Conservation (phyloP, 2,113 vertebrate genomes). For the Callorhinus ursinus region DNA sequence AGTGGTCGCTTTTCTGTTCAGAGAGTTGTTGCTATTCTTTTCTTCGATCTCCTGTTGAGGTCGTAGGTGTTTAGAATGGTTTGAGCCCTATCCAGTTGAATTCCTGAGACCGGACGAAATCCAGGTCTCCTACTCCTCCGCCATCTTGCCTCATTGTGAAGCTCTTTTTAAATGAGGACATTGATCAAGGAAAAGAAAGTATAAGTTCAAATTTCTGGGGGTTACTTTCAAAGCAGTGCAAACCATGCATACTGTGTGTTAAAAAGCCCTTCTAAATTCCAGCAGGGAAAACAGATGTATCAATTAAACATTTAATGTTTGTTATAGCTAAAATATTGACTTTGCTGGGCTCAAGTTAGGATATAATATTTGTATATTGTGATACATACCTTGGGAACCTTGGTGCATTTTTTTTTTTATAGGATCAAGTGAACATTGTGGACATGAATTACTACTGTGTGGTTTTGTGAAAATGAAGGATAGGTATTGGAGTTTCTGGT, state of each 20-base stretch:
- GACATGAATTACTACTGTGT: background rate
- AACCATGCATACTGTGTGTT: background rate
- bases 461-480: slow-evolving; percentile 23
- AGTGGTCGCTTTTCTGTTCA: too few species aligned
- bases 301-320: background rate
- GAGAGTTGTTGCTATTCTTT: too few species aligned
- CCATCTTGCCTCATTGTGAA: background rate
- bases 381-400: background rate
- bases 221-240: background rate
- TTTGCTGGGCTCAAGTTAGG: background rate
- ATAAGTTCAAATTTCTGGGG: background rate
- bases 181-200: background rate
- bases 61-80: too few species aligned
- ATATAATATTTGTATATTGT: background rate
- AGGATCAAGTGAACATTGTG: background rate
- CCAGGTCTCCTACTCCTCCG: too few species aligned
- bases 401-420: background rate
- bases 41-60: too few species aligned
- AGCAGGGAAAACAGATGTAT: background rate
- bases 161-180: background rate
- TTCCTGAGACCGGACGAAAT: too few species aligned
- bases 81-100: too few species aligned
- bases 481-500: background rate
- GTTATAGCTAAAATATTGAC: background rate
- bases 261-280: background rate